Conservation (phyloP, 2,888 invertebrate species). For the Mimachlamys varia region DNA sequence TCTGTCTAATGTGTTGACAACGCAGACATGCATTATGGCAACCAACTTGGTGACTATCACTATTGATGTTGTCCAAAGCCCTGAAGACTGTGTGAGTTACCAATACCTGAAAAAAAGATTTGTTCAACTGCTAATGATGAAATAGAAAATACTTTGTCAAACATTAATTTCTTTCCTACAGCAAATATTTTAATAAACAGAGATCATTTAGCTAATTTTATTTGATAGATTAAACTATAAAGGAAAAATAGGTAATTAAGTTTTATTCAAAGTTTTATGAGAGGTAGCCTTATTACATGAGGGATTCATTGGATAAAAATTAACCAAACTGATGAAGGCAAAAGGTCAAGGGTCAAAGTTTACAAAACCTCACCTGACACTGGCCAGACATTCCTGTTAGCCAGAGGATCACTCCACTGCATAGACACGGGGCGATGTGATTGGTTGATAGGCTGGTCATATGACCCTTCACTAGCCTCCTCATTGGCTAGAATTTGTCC, state of each 20-base stretch:
- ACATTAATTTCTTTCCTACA: too few relatives aligned
- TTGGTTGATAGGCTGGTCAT: slow-evolving; percentile 59
- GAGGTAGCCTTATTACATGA: too few relatives aligned
- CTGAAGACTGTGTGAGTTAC: slow-evolving; percentile 42
- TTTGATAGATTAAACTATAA: too few relatives aligned
- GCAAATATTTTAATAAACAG: too few relatives aligned
- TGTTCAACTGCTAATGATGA: not conserved
- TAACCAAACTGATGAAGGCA: too few relatives aligned
- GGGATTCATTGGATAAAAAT: too few relatives aligned
- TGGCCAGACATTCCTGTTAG: slow-evolving; percentile 69
- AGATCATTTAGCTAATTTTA: too few relatives aligned
- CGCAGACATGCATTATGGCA: too few relatives aligned
- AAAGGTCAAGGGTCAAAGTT: too few relatives aligned
- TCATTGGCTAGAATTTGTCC: slow-evolving; percentile 48
- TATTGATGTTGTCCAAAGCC: slow-evolving; percentile 42
- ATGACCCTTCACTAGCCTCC: slow-evolving; percentile 41
- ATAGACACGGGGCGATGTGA: slow-evolving; percentile 73
- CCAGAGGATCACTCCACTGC: slow-evolving; percentile 78
- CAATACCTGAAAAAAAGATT: slow-evolving; percentile 38
- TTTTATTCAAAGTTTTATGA: too few relatives aligned
- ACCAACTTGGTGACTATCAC: not conserved
- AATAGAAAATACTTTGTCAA: not conserved
- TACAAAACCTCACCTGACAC: not conserved
- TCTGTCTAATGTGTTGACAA: too few relatives aligned
- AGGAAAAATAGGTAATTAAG: too few relatives aligned